These are phyloP conservation scores for Actias luna DNA, from an alignment of 2,888 invertebrate species.

Conservation along the genomic window DNA sequence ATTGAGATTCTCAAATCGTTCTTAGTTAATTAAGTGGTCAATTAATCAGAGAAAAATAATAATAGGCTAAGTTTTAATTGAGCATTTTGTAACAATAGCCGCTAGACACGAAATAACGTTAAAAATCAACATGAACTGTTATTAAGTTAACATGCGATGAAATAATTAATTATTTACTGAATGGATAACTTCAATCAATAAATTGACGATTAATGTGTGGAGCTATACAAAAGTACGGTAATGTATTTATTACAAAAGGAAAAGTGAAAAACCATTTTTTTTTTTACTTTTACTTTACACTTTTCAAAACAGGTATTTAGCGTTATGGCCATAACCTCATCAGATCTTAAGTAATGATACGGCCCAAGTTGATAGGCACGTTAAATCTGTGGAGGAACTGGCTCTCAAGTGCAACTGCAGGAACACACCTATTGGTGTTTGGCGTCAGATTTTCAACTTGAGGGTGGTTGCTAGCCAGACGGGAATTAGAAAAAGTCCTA, in stretches of 20 bases:
- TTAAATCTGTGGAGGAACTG: too few species aligned
- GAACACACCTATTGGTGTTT: too few species aligned
- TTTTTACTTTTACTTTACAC: too few species aligned
- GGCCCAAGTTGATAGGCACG: too few species aligned
- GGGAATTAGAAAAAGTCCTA: too few species aligned
- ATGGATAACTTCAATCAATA: slow-evolving; percentile 63
- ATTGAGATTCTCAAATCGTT: not conserved
- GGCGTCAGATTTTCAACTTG: too few species aligned
- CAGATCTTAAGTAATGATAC: too few species aligned
- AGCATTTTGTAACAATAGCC: slow-evolving; percentile 26
- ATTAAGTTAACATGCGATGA: slow-evolving; percentile 56
- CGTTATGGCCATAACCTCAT: too few species aligned
- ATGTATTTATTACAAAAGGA: not conserved
- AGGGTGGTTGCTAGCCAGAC: too few species aligned
- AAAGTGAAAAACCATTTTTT: not conserved
- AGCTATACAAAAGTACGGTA: not conserved
- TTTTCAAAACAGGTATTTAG: too few species aligned
- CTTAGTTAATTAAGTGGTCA: slow-evolving; percentile 15
- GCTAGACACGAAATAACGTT: slow-evolving; percentile 40
- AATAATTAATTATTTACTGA: slow-evolving; percentile 67
- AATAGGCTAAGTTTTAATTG: slow-evolving; percentile 23
- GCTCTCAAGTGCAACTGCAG: too few species aligned
- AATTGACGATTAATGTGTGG: slow-evolving; percentile 48
- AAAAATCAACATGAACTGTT: slow-evolving; percentile 44
- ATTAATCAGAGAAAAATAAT: slow-evolving; percentile 21